Conservation (phyloP, 2,113 vertebrate genomes). For the Lepus americanus region DNA sequence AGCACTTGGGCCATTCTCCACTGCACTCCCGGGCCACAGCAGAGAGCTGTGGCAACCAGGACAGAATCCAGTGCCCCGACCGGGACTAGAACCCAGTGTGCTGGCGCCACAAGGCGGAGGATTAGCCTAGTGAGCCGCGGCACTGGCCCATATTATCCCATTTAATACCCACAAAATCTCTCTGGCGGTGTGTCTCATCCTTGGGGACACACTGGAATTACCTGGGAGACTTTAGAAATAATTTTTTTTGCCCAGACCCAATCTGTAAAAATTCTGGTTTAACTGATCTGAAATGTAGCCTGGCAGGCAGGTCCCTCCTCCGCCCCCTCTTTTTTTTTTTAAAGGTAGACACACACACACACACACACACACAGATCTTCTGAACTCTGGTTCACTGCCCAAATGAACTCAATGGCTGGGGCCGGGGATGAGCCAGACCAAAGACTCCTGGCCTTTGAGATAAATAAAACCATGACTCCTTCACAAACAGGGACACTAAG, state of each 20-base stretch:
- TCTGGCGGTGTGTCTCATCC: neutral
- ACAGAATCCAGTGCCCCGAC: too few relatives aligned
- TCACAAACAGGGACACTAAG: neutral
- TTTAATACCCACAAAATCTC: constrained; percentile 13
- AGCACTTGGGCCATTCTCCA: too few relatives aligned
- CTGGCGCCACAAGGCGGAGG: too few relatives aligned
- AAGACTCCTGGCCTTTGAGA: neutral
- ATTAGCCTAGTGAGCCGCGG: too few relatives aligned
- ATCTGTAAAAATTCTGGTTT: constrained; percentile 45
- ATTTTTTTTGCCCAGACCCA: constrained; percentile 12
- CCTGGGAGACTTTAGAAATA: neutral
- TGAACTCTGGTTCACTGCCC: too few relatives aligned
- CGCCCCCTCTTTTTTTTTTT: too few relatives aligned
- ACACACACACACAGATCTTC: too few relatives aligned
- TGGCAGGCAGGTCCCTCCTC: neutral
- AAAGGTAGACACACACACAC: too few relatives aligned
- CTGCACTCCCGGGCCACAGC: too few relatives aligned
- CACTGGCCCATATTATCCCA: neutral
- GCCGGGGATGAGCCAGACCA: neutral
- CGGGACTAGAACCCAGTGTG: too few relatives aligned
- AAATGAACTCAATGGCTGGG: neutral
- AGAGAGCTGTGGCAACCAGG: too few relatives aligned
- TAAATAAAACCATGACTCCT: neutral
- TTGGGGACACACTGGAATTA: neutral
- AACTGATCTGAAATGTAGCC: constrained; percentile 49